Base-by-base conservation (phyloP, 2,797 vertebrate genomes). In the Phylloscopus collybita region DNA sequence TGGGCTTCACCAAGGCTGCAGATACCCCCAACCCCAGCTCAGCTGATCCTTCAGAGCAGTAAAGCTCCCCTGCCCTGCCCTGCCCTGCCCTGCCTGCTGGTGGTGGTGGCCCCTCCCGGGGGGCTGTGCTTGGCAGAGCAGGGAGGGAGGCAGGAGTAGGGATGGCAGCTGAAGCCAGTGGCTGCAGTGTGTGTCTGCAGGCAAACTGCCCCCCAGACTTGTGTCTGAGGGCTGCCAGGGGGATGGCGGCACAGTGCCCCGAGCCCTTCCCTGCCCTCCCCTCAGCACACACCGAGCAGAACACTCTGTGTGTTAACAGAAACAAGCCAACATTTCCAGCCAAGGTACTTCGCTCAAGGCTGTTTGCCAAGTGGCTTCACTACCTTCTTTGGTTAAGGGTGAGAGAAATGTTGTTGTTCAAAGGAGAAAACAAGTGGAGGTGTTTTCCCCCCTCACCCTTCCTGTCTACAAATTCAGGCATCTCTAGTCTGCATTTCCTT, bases 371-470 rank as follows among this genome's bases (percentile, higher is more conserved):
- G 79, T 47, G 51, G 36, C 89, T 93, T 73, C 26, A 3, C 70
- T 88, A 29, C 88, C 86, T 88, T 85, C 88, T 95, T 92, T 94
- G 69, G 90, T 94, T 93, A 90, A 86, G 51, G 65, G 93, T 92
- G 89, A 93, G 92, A 91, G 67, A 95, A 88, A 90, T 70, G 74
- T 87, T 96, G 67, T 71, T 88, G 71, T 86, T 97, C 82, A 79
- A 78, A 94, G 92, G 36, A 94, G 93, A 96, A 95, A 95, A 89
- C 80, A 92, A 93, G 64, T 91, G 70, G 82, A 40, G 82, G 54
- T 88, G 85, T 94, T 90, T 96, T 73, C 56, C 80, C 90, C 50
- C 91, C 96, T 96, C 93, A 97, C 93, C 94, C 96, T 96, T 97
- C 95, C 95, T 96, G 91, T 93, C 91, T 86, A 44, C 84, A 83